phyloP scores from a whole-genome alignment of 2,888 invertebrate genomes.

The Cheilosia impressa region DNA sequence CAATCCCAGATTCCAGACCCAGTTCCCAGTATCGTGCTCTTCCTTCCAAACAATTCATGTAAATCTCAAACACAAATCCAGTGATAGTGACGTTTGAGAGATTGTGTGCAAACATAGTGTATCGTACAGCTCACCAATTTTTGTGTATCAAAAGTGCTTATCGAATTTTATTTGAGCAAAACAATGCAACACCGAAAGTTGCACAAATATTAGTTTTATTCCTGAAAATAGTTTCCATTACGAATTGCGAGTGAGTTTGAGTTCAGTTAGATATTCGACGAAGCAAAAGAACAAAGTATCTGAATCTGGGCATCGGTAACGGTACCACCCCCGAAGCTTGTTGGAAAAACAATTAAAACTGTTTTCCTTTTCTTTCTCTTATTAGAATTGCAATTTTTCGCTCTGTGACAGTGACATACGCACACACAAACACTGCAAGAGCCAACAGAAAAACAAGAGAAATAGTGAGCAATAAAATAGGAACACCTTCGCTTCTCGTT shows the following conservation, averaged over 20 bases:
- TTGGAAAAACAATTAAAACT: slow-evolving; percentile 62
- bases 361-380: slow-evolving; percentile 35
- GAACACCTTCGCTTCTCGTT: slow-evolving; percentile 44
- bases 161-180: neutral
- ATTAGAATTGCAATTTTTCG: slow-evolving; percentile 58
- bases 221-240: neutral
- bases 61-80: slow-evolving; percentile 33
- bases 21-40: slow-evolving; percentile 22
- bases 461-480: neutral
- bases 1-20: neutral
- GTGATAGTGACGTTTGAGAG: slow-evolving; percentile 67
- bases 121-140: slow-evolving; percentile 6
- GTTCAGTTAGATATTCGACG: neutral
- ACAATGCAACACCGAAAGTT: neutral
- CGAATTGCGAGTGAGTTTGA: neutral
- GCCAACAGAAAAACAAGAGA: neutral
- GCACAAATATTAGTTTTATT: slow-evolving; percentile 13
- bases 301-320: slow-evolving; percentile 1
- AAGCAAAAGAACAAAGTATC: slow-evolving; percentile 3
- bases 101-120: slow-evolving; percentile 49
- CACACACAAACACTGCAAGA: slow-evolving; percentile 24
- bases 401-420: slow-evolving; percentile 27
- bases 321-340: slow-evolving; percentile 24
- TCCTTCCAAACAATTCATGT: slow-evolving; percentile 36
- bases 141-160: slow-evolving; percentile 24